A percentile compares a stretch with the other conserved stretches of the same genome.
phyloP scores from a whole-genome alignment of 2,797 vertebrate species.

The Falco concolor region DNA sequence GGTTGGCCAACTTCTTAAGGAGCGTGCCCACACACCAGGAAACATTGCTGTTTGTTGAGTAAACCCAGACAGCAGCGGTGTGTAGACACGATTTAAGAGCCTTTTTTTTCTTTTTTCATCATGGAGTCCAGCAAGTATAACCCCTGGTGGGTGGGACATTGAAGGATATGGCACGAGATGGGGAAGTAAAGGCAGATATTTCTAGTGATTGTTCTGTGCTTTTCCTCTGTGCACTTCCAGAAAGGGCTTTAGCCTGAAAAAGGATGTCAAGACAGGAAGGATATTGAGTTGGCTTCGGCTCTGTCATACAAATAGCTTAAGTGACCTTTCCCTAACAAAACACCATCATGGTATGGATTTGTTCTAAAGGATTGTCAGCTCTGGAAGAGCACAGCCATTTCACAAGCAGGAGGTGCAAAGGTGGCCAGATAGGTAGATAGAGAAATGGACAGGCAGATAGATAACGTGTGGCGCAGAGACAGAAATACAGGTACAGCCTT shows the following conservation, averaged over 20 bases:
- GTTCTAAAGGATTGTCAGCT: neutral
- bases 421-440: neutral
- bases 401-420: too few relatives aligned
- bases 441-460: neutral
- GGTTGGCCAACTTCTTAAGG: neutral
- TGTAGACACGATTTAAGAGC: neutral
- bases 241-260: neutral
- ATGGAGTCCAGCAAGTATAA: neutral
- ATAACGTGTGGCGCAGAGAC: neutral
- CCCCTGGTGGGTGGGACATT: fast-evolving
- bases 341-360: neutral
- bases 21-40: neutral
- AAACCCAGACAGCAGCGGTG: neutral
- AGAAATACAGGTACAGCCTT: neutral
- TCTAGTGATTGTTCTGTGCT: neutral
- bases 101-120: neutral
- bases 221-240: slow-evolving; percentile 22
- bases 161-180: neutral
- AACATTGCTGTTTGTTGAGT: neutral
- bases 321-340: slow-evolving; percentile 49
- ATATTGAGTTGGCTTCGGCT: slow-evolving; percentile 10
- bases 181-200: neutral
- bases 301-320: slow-evolving; percentile 11
- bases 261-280: slow-evolving; percentile 40
- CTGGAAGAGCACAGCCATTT: neutral